Conservation (phyloP, 2,113 vertebrate species). For the Numida meleagris region DNA sequence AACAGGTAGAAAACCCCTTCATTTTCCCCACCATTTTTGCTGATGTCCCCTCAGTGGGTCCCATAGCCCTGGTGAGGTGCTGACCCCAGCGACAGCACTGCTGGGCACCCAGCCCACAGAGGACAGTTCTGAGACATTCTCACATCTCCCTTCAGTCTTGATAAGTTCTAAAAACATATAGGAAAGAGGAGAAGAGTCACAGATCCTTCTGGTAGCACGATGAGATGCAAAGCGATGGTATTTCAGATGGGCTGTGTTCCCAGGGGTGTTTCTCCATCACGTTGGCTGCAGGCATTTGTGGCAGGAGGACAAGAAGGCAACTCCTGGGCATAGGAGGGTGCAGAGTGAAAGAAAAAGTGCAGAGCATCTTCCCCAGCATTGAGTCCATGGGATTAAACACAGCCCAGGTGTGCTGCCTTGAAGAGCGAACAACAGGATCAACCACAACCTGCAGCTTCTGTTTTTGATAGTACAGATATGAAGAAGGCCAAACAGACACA, state of each 20-base stretch:
- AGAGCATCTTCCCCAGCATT: neutral
- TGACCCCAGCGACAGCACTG: neutral
- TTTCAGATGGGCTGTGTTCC: neutral
- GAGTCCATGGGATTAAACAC: neutral
- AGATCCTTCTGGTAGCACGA: accelerated
- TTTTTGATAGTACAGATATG: neutral
- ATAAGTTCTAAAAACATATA: neutral
- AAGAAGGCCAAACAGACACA: neutral
- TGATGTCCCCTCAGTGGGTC: neutral
- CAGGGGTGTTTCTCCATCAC: neutral
- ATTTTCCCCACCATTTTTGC: accelerated
- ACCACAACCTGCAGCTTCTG: neutral
- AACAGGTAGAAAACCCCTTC: neutral
- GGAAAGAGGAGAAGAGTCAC: neutral
- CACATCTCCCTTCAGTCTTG: neutral
- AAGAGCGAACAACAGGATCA: neutral
- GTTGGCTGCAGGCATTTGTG: neutral
- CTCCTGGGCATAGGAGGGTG: neutral
- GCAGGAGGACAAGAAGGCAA: neutral
- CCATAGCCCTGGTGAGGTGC: neutral
- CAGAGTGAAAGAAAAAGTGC: neutral
- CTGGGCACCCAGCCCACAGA: neutral
- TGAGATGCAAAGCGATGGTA: neutral
- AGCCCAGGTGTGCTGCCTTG: neutral
- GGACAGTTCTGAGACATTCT: neutral